Percentiles rank a stretch among this genome's conserved stretches.
Conservation (phyloP, 2,113 vertebrate species). For the Anolis carolinensis region DNA sequence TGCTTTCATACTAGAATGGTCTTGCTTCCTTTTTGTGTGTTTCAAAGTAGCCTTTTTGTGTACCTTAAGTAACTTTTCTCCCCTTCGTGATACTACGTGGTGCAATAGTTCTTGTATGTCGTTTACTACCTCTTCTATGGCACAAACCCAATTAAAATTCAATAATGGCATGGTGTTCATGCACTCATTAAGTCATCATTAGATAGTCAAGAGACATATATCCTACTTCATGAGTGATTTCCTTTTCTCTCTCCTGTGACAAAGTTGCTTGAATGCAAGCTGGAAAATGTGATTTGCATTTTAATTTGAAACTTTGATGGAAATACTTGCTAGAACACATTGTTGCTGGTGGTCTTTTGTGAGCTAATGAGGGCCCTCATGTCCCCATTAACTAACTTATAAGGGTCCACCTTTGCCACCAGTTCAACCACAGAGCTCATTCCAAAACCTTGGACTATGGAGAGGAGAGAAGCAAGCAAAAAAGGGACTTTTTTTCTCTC, state of each 20-base stretch:
- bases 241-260: neutral
- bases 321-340: neutral
- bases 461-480: neutral
- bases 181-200: conserved; percentile 68
- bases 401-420: neutral
- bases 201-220: conserved; percentile 56
- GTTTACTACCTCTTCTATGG: conserved; percentile 48
- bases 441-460: neutral
- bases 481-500: neutral
- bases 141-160: conserved; percentile 68
- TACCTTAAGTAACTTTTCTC: conserved; percentile 33
- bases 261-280: neutral
- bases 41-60: conserved; percentile 28
- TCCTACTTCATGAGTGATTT: conserved; percentile 44
- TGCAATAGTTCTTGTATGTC: conserved; percentile 41
- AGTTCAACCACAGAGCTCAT: neutral
- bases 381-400: conserved; percentile 11
- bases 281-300: fast-evolving
- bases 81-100: conserved; percentile 52
- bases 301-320: neutral
- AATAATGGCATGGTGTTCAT: conserved; percentile 56
- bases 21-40: neutral
- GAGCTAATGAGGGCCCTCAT: neutral
- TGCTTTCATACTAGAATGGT: neutral
- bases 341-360: neutral